phyloP scores from a whole-genome alignment of 2,113 vertebrate species.

The Cyprinodon brontotheroides region DNA sequence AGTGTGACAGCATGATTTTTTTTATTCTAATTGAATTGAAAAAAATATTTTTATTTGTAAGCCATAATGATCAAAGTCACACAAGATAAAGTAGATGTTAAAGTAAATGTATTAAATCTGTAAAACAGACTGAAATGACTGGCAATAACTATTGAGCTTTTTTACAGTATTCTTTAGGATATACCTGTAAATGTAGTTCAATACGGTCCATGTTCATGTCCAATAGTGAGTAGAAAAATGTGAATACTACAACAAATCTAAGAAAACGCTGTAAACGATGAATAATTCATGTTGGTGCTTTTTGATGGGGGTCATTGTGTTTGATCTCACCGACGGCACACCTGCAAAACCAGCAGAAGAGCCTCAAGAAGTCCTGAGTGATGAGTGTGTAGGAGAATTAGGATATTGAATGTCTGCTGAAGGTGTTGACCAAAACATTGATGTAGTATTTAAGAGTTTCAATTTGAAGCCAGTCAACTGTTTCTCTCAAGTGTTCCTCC shows the following conservation, averaged over 20 bases:
- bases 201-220: no score
- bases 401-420: slow-evolving; percentile 17
- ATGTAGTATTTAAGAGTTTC: slow-evolving; percentile 22
- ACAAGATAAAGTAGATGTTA: no score
- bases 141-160: no score
- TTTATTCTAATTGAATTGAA: no score
- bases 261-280: background rate
- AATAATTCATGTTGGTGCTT: background rate
- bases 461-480: slow-evolving; percentile 32
- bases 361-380: slow-evolving; percentile 8
- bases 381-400: slow-evolving; percentile 30
- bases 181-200: no score
- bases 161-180: no score
- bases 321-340: background rate
- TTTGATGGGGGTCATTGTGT: background rate
- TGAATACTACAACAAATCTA: background rate
- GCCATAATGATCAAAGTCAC: no score
- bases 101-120: no score
- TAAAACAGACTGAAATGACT: no score
- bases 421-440: slow-evolving; percentile 34
- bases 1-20: no score
- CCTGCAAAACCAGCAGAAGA: background rate
- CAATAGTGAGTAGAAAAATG: no score
- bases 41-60: no score
- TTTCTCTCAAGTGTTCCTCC: slow-evolving; percentile 51